Conservation (phyloP, 2,113 vertebrate species). For the Trematocara macrostoma region DNA sequence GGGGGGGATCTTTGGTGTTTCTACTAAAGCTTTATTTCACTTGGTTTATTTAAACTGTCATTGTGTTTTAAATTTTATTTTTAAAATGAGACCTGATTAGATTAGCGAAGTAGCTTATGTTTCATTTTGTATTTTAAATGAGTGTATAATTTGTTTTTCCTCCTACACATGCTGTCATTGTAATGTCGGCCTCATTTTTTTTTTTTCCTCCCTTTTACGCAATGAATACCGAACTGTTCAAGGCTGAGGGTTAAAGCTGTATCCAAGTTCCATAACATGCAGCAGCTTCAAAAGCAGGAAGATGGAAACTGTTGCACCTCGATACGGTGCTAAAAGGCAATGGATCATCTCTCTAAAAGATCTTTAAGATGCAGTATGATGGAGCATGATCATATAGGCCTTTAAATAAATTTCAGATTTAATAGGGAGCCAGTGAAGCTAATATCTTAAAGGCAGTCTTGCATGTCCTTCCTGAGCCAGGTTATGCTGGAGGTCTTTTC, state of each 20-base stretch:
- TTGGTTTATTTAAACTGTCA: neutral
- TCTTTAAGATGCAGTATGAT: neutral
- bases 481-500: neutral
- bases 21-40: neutral
- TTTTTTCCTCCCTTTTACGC: fast-evolving
- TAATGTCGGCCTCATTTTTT: fast-evolving
- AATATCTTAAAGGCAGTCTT: neutral
- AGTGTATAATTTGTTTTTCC: neutral
- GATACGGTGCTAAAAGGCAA: neutral
- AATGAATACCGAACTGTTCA: neutral
- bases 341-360: neutral
- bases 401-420: neutral
- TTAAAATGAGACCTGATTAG: neutral
- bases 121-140: neutral
- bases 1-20: neutral
- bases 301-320: neutral
- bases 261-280: neutral
- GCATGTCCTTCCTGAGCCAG: neutral
- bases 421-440: neutral
- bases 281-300: neutral
- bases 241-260: neutral
- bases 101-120: neutral
- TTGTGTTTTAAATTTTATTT: neutral
- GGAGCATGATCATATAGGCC: neutral
- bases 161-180: neutral